Evolutionary conservation across 2,113 vertebrate species (phyloP), one percentile per base, ranked within the genome.

Genomic region (Ciconia maguari): DNA sequence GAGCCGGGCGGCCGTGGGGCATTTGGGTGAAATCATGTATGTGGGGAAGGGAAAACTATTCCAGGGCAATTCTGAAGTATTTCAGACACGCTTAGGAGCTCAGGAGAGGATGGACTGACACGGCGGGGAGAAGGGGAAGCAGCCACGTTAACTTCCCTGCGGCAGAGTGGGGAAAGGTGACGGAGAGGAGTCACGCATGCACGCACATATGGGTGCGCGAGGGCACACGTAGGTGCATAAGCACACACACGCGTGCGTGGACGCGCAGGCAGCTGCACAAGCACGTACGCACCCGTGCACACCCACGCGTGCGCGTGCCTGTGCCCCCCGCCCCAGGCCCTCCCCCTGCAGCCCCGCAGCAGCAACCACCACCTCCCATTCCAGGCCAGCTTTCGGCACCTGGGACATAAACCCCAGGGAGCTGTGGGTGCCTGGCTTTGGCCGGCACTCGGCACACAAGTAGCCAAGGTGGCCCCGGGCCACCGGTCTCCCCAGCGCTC

Each of bases 361-460:
- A 20, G n/a, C 57, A 42, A 30, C 8, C 24, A 30, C 16, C 41
- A 24, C 7, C 34, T n/a, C 46, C 8, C 1, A 0, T 12, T 48
- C 21, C 64, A 42, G 16, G 27, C 24, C 8, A 22, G 19, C 29
- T 49, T 61, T 41, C 4, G 18, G 55, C 34, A 29, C 6, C 62
- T 1, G 4, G 29, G 51, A n/a, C 21, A 41, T 15, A 38, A 76
- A 46, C 10, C 15, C 42, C 1, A 0, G 10, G 29, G 75, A 77
- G 64, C 11, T 46, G 69, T 9, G 6, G 19, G 22, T 36, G 49
- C 16, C 66, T 52, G 61, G 51, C 51, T 84, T 71, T 71, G 69
- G 11, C 24, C 2, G 2, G n/a, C 18, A 27, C 38, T 70, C 1
- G 2, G 52, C 54, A 17, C 2, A 1, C 2, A 0, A 14, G 9